Percentiles rank a stretch among this genome's conserved stretches.
phyloP scores from a whole-genome alignment of 2,797 vertebrate species.

The Pseudocheirus occidentalis region DNA sequence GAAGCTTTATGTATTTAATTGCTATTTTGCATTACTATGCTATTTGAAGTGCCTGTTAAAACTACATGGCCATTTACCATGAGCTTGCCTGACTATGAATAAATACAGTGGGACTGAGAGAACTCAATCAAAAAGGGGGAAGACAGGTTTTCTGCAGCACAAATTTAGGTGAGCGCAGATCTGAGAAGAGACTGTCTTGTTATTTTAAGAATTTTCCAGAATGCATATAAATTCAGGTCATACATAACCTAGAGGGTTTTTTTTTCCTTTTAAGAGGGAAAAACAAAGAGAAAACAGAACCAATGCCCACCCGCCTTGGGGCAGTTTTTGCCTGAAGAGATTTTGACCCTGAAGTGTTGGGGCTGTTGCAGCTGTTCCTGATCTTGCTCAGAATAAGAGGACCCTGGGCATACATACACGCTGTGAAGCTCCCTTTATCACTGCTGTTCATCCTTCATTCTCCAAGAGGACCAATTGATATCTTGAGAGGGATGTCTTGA shows the following conservation, averaged over 20 bases:
- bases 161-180: neutral
- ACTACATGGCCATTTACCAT: neutral
- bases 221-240: neutral
- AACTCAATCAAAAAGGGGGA: neutral
- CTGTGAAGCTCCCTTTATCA: neutral
- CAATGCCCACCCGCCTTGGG: neutral
- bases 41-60: neutral
- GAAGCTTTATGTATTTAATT: neutral
- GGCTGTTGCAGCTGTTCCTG: neutral
- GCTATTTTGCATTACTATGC: neutral
- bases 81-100: neutral
- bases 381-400: neutral
- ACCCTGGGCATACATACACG: neutral
- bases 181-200: neutral
- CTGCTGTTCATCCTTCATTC: neutral
- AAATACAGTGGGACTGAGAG: neutral
- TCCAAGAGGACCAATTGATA: neutral
- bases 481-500: neutral
- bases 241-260: neutral
- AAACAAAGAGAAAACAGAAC: neutral
- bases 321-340: neutral
- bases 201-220: neutral
- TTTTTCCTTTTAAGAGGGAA: neutral
- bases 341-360: neutral
- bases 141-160: neutral